Conservation (phyloP, 2,797 vertebrate species). For the Melanotaenia pygmaea region DNA sequence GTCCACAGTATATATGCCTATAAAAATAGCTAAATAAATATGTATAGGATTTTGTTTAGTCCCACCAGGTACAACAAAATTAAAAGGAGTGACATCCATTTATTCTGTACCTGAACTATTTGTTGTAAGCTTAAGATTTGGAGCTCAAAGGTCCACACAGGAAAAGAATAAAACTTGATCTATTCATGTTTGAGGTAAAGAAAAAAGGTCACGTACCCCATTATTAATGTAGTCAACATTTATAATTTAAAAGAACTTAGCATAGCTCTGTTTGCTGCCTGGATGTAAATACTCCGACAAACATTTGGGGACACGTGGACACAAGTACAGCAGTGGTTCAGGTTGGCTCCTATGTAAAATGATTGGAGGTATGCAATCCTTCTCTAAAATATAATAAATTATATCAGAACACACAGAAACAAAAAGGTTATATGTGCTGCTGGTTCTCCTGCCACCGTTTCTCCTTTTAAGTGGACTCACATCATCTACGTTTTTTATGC, state of each 20-base stretch:
- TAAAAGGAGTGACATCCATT: constrained; percentile 13
- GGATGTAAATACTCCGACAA: neutral
- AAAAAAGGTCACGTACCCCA: too few species aligned
- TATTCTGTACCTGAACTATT: constrained; percentile 7
- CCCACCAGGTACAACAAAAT: constrained; percentile 12
- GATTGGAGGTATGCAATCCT: neutral
- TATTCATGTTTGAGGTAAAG: too few species aligned
- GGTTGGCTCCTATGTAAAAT: constrained; percentile 10
- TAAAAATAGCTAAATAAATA: constrained; percentile 75
- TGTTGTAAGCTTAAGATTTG: neutral
- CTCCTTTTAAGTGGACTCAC: neutral
- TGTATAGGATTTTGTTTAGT: neutral
- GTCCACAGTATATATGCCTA: constrained; percentile 59
- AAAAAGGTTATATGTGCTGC: neutral
- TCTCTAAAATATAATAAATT: constrained; percentile 1
- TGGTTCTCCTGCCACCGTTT: neutral
- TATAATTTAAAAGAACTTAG: neutral
- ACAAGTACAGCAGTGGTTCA: constrained; percentile 39
- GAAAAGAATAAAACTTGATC: neutral
- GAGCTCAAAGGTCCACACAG: neutral
- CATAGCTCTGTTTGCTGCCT: neutral
- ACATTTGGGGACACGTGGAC: neutral
- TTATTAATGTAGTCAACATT: too few species aligned
- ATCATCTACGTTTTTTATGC: neutral
- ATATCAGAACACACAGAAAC: neutral